Conservation (phyloP, 30 jellyfish, hydroid and myxozoan species). For the Rhopilema esculentum region DNA sequence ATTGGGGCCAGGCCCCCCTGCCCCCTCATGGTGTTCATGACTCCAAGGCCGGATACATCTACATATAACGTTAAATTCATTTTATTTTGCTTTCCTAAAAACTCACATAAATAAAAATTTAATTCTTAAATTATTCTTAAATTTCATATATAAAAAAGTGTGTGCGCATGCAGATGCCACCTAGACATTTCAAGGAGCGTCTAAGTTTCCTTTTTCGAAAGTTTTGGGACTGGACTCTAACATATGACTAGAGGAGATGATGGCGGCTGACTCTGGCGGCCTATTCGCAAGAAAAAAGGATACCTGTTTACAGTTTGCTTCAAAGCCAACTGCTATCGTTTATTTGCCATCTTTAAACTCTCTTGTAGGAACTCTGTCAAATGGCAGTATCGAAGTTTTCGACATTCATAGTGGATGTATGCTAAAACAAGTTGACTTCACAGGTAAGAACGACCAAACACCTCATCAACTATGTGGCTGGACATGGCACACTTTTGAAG, state of each 20-base stretch:
- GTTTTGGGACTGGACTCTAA: conserved; percentile 8
- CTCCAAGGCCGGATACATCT: too few relatives aligned
- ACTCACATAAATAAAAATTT: too few relatives aligned
- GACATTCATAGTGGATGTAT: conserved; percentile 87
- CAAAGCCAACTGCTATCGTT: conserved; percentile 48
- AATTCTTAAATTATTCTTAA: too few relatives aligned
- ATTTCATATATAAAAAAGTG: too few relatives aligned
- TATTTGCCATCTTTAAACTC: conserved; percentile 81
- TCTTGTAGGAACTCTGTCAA: conserved; percentile 53
- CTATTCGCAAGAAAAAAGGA: conserved; percentile 19
- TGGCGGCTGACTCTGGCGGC: conserved; percentile 70
- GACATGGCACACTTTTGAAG: background rate
- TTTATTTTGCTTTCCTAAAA: too few relatives aligned
- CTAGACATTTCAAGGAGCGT: background rate
- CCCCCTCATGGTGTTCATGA: too few relatives aligned
- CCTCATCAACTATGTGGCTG: too few relatives aligned
- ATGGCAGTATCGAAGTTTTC: conserved; percentile 69
- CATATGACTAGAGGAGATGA: conserved; percentile 25
- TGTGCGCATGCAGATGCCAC: too few relatives aligned
- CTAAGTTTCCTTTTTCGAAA: background rate
- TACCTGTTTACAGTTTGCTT: conserved; percentile 20
- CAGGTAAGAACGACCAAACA: conserved; percentile 28
- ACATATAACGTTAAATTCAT: too few relatives aligned
- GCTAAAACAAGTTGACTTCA: conserved; percentile 25
- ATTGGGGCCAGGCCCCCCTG: too few relatives aligned